Evolutionary conservation across 2,113 vertebrate genomes (phyloP).

Genomic region (Phylloscopus trochilus): DNA sequence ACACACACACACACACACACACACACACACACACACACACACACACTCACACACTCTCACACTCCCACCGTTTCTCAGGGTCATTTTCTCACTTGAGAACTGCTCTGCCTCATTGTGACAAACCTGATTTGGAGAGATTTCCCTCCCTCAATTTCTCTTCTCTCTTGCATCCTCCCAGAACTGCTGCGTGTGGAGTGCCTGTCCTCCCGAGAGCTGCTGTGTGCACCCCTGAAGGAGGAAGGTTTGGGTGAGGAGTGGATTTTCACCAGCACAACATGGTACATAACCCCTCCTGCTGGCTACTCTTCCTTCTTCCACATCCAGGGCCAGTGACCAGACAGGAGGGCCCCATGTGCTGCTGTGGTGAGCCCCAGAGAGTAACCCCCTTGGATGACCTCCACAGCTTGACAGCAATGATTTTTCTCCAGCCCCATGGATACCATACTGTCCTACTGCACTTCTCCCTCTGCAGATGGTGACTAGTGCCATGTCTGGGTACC

Average conservation of each 20-base stretch:
- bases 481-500: accelerated
- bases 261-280: background rate
- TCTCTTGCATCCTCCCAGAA: background rate
- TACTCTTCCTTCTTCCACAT: background rate
- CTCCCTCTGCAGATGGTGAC: background rate
- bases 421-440: background rate
- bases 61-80: background rate
- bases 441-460: background rate
- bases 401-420: background rate
- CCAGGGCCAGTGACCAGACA: background rate
- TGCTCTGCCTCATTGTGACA: background rate
- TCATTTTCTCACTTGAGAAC: background rate
- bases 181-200: background rate
- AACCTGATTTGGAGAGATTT: background rate
- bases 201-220: background rate
- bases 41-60: accelerated
- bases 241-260: background rate
- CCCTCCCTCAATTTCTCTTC: background rate
- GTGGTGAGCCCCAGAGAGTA: background rate
- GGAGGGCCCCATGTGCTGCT: accelerated
- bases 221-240: background rate
- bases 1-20: too few relatives aligned
- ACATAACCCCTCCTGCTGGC: background rate
- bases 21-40: accelerated
- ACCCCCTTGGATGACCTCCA: background rate